These are phyloP conservation scores for Idaea aversata DNA, from an alignment of 2,888 invertebrate species.

Conservation along the genomic window DNA sequence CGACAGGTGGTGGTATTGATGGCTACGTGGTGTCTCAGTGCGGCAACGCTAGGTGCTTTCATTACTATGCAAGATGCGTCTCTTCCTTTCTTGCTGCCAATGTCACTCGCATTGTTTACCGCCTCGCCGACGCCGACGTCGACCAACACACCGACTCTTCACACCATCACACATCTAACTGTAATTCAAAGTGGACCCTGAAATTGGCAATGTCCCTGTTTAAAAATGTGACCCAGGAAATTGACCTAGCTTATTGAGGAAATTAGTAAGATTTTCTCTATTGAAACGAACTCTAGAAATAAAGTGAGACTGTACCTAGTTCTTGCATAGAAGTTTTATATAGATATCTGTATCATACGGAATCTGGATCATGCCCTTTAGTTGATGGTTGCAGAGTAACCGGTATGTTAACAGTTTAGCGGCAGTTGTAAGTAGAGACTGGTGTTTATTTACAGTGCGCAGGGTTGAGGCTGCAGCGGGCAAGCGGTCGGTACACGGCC, in stretches of 20 bases:
- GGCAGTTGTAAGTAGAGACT: slow-evolving; percentile 37
- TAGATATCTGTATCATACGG: slow-evolving; percentile 16
- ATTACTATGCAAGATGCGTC: slow-evolving; percentile 69
- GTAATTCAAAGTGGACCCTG: slow-evolving; percentile 74
- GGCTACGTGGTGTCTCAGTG: slow-evolving; percentile 35
- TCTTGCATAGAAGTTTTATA: neutral
- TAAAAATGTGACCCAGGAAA: slow-evolving; percentile 31
- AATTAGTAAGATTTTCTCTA: slow-evolving; percentile 10
- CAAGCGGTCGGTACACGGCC: slow-evolving; percentile 28
- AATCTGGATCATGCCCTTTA: slow-evolving; percentile 62
- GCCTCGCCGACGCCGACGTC: slow-evolving; percentile 43
- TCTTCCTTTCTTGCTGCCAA: slow-evolving; percentile 77
- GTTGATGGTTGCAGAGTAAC: slow-evolving; percentile 50
- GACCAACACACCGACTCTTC: slow-evolving; percentile 20
- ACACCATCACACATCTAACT: slow-evolving; percentile 57
- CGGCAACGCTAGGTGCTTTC: slow-evolving; percentile 39
- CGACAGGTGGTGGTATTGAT: slow-evolving; percentile 22
- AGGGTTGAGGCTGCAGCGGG: slow-evolving; percentile 38
- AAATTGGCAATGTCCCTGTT: slow-evolving; percentile 78
- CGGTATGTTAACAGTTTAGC: slow-evolving; percentile 60
- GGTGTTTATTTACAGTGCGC: slow-evolving; percentile 40
- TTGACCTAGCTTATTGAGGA: slow-evolving; percentile 49
- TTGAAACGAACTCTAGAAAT: slow-evolving; percentile 9
- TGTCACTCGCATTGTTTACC: slow-evolving; percentile 72
- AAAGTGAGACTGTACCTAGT: too few relatives aligned